Conservation (phyloP, 1,140 invertebrate genomes). For the Eupeodes corollae region DNA sequence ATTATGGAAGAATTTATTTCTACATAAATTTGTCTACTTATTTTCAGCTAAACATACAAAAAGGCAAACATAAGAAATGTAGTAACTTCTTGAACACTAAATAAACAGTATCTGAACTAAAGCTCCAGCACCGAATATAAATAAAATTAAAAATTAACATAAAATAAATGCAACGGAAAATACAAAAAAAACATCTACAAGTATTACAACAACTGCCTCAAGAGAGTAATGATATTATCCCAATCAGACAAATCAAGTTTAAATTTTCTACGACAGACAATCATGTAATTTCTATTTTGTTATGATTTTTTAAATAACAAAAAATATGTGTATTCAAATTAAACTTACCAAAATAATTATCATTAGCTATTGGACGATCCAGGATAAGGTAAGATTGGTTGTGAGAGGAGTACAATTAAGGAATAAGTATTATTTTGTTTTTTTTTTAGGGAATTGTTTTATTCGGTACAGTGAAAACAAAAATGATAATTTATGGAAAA, state of each 20-base stretch:
- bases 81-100: too few relatives aligned
- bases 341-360: constrained; percentile 97
- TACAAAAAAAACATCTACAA: not conserved
- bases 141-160: not conserved
- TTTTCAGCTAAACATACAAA: too few relatives aligned
- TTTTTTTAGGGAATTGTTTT: constrained; percentile 1
- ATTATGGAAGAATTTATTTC: too few relatives aligned
- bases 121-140: not conserved
- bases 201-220: constrained; percentile 1
- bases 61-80: too few relatives aligned
- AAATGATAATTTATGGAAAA: constrained; percentile 11
- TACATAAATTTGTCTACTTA: too few relatives aligned
- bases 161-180: not conserved
- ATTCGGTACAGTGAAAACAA: constrained; percentile 6
- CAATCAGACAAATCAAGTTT: too few relatives aligned
- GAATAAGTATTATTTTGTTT: constrained; percentile 1
- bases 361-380: constrained; percentile 61
- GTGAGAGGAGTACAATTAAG: not conserved
- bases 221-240: constrained; percentile 7
- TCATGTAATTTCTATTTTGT: not conserved
- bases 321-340: constrained; percentile 3
- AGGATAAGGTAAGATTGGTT: not conserved
- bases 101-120: not conserved
- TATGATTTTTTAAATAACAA: constrained; percentile 1
- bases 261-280: constrained; percentile 2